Percentiles rank a stretch among this genome's conserved stretches.
Conservation (phyloP, 1,140 invertebrate species). For the Drosophila triauraria region DNA sequence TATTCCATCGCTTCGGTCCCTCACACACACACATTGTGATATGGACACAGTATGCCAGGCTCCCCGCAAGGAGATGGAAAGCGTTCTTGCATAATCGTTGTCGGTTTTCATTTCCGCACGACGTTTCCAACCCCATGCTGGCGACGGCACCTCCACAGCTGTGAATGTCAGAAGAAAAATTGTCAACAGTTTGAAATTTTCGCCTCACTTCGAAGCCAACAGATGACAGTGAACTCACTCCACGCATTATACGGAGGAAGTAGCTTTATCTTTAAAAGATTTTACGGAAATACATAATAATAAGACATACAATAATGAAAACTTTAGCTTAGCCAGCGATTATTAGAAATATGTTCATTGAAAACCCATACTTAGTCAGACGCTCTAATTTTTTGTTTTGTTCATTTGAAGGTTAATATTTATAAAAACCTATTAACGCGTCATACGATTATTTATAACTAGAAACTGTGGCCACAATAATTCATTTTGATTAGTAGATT, state of each 20-base stretch:
- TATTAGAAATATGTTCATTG: background rate
- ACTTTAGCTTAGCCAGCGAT: background rate
- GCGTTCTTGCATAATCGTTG: slow-evolving; percentile 69
- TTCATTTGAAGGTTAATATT: background rate
- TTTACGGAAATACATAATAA: background rate
- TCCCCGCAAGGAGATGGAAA: slow-evolving; percentile 19
- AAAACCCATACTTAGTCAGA: background rate
- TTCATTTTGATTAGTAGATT: background rate
- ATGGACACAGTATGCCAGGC: background rate
- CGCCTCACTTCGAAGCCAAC: slow-evolving; percentile 31
- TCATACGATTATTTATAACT: slow-evolving; percentile 1
- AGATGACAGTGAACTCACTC: background rate
- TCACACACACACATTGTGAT: background rate
- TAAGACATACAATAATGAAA: background rate
- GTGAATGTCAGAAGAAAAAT: slow-evolving; percentile 36
- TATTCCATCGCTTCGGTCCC: slow-evolving; percentile 28
- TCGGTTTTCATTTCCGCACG: slow-evolving; percentile 72
- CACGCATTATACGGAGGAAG: slow-evolving; percentile 3
- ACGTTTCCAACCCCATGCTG: background rate
- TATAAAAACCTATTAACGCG: slow-evolving; percentile 1
- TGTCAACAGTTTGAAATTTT: slow-evolving; percentile 56
- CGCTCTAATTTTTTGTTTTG: slow-evolving; percentile 16
- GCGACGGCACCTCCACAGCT: background rate
- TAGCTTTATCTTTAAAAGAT: background rate
- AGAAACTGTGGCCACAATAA: background rate